phyloP scores from a whole-genome alignment of 2,797 vertebrate species.

The Helarctos malayanus region DNA sequence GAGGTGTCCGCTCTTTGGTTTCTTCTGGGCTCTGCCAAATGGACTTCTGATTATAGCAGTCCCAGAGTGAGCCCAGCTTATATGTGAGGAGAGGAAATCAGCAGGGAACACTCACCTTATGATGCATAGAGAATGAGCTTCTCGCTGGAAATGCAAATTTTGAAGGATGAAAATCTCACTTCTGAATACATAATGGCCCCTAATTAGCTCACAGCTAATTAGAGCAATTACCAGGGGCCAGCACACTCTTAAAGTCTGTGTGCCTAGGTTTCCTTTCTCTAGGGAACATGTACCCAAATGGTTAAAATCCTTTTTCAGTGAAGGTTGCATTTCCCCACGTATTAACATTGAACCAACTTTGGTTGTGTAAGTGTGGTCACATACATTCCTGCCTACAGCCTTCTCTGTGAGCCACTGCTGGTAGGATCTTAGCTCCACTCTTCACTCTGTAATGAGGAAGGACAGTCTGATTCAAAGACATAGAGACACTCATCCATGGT shows the following conservation, averaged over 20 bases:
- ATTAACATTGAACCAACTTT: neutral
- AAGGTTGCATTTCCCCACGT: neutral
- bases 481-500: neutral
- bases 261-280: neutral
- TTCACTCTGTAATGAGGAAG: neutral
- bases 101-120: conserved; percentile 51
- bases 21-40: conserved; percentile 2
- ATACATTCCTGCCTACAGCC: neutral
- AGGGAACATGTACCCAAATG: neutral
- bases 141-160: conserved; percentile 63
- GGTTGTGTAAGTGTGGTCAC: neutral
- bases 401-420: neutral
- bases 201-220: conserved; percentile 85
- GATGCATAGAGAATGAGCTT: conserved; percentile 60
- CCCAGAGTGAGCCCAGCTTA: neutral
- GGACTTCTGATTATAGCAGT: conserved; percentile 17
- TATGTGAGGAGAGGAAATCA: conserved; percentile 19
- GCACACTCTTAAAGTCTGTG: neutral
- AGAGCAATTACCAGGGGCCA: conserved; percentile 81
- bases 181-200: conserved; percentile 80
- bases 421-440: neutral
- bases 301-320: conserved; percentile 24
- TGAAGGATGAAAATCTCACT: conserved; percentile 74
- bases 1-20: neutral
- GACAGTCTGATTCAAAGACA: neutral